These are phyloP conservation scores for Dipodomys ordii DNA, from an alignment of 2,113 vertebrate genomes.

Conservation along the genomic window DNA sequence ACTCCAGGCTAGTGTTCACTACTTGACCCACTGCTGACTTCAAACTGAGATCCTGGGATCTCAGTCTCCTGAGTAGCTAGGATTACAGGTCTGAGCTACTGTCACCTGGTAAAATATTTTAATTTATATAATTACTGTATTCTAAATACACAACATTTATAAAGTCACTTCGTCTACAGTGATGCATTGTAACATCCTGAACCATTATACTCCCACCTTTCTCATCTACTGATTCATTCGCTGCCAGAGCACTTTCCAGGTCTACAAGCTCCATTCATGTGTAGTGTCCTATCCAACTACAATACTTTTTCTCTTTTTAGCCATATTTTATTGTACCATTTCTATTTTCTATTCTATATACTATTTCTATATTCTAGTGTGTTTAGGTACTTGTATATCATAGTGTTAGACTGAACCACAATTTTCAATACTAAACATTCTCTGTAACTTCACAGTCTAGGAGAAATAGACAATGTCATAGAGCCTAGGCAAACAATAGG, in stretches of 20 bases:
- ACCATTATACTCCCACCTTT: neutral
- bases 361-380: neutral
- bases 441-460: neutral
- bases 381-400: neutral
- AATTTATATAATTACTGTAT: neutral
- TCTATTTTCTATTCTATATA: too few relatives aligned
- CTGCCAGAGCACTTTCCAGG: too few relatives aligned
- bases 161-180: too few relatives aligned
- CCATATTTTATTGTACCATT: neutral
- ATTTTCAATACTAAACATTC: neutral
- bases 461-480: neutral
- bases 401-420: neutral
- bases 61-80: too few relatives aligned
- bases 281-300: too few relatives aligned
- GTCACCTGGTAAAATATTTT: neutral
- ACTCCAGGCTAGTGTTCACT: too few relatives aligned
- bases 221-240: neutral
- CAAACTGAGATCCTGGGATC: too few relatives aligned
- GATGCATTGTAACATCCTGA: too few relatives aligned
- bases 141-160: neutral
- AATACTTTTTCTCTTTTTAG: neutral
- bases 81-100: too few relatives aligned
- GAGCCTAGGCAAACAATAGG: neutral
- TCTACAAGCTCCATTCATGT: neutral
- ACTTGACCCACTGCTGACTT: too few relatives aligned